These are phyloP conservation scores for Octodonta nipae DNA, from an alignment of 2,888 invertebrate genomes.

Conservation along the genomic window DNA sequence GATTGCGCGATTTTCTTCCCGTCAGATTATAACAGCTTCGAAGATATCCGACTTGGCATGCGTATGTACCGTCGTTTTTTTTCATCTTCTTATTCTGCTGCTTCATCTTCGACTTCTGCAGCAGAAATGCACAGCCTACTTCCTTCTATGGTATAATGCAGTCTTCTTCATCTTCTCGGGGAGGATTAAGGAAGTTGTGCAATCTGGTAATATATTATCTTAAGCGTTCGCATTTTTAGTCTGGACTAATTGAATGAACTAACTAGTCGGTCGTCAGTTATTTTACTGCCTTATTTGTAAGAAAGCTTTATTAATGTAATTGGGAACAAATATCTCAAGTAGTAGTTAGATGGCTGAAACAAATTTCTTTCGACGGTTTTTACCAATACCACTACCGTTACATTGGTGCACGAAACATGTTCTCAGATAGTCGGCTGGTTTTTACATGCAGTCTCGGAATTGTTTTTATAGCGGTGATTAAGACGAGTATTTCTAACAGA, in stretches of 20 bases:
- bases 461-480: too few species aligned
- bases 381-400: too few species aligned
- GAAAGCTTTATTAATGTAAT: neutral
- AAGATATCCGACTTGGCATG: constrained; percentile 1
- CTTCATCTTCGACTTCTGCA: neutral
- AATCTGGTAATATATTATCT: neutral
- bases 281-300: neutral
- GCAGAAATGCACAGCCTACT: neutral
- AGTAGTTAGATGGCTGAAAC: too few species aligned
- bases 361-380: constrained; percentile 2
- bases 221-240: neutral
- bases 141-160: neutral
- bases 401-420: too few species aligned
- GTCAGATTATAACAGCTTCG: neutral
- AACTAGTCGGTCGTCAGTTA: neutral
- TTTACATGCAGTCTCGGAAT: too few species aligned
- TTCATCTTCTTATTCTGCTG: neutral
- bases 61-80: constrained; percentile 1
- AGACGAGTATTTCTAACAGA: too few species aligned
- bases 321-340: constrained; percentile 2
- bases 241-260: neutral
- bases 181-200: constrained; percentile 1
- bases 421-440: too few species aligned
- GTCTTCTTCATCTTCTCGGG: too few species aligned
- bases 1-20: constrained; percentile 1